Conservation (phyloP, 2,113 vertebrate genomes). For the Chaetodon trifascialis region DNA sequence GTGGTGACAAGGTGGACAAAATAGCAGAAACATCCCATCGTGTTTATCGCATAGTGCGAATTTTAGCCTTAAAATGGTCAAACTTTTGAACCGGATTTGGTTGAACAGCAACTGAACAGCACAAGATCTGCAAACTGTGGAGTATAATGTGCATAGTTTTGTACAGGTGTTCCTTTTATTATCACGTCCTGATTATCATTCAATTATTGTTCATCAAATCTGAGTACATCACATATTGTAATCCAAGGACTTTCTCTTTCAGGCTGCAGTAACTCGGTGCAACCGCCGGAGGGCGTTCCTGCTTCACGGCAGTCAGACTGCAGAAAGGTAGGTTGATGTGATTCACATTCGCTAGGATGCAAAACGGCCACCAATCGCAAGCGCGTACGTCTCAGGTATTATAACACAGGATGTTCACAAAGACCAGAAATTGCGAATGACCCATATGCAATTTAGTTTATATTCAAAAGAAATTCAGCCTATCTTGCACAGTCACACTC, state of each 20-base stretch:
- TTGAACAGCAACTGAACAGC: not conserved
- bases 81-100: not conserved
- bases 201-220: not conserved
- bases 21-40: not conserved
- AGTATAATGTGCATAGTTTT: not conserved
- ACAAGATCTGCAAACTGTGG: not conserved
- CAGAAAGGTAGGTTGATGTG: not conserved
- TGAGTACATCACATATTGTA: not conserved
- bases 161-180: not conserved
- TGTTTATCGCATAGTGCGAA: too few species aligned
- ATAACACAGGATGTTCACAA: not conserved
- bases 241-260: not conserved
- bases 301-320: conserved; percentile 13
- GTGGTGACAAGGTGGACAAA: not conserved
- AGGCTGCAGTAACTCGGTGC: conserved; percentile 2
- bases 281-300: conserved; percentile 34
- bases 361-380: not conserved
- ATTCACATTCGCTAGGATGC: not conserved
- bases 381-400: not conserved
- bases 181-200: not conserved
- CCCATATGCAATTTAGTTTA: fast-evolving
- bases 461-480: not conserved
- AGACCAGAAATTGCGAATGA: not conserved
- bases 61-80: not conserved
- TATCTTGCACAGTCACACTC: too few species aligned